Evolutionary conservation across 2,113 vertebrate genomes (phyloP), one percentile per base, ranked within the genome.

Genomic region (Syngnathus scovelli): DNA sequence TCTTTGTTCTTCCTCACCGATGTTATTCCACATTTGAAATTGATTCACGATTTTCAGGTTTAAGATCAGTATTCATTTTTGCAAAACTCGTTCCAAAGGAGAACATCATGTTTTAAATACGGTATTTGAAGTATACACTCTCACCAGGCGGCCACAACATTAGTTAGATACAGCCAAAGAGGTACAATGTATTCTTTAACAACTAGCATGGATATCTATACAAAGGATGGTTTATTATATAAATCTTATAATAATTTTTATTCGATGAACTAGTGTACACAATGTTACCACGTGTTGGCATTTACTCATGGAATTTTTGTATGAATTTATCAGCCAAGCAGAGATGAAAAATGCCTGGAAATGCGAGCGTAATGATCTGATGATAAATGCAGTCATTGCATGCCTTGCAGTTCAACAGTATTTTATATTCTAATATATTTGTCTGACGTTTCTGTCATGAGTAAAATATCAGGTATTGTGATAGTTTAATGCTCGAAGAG

Each of bases 21-120:
- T 52, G 76, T 76, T 79, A 80, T 76, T 79, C 78, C 74, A 69
- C 68, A 70, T 81, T 79, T 85, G 80, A 87, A 88, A 85, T 82
- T 67, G 15, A 81, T 79, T 78, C 74, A 78, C 8, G 2, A 59
- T 59, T 59, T 19, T 16, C 6, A 7, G 0, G 18, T 59, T 18
- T 37, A 2, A 19, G 1, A 1, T 2, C 56, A 59, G 27, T 59
- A 18, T 16, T 58, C 36, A 5, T 58, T 33, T 36, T 21, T 2
- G 2, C 10, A 10, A 56, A n/a, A n/a, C n/a, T n/a, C n/a, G n/a
- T n/a, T n/a, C n/a, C n/a, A n/a, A 56, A 43, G 19, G 61, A 41
- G 36, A 61, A 62, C n/a, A 4, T 27, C 15, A 33, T 2, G 7
- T 7, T 44, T 27, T 44, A 8, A 27, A 27, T 39, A 39, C 39